Conservation (phyloP, 2,888 invertebrate genomes). For the Ormia ochracea region DNA sequence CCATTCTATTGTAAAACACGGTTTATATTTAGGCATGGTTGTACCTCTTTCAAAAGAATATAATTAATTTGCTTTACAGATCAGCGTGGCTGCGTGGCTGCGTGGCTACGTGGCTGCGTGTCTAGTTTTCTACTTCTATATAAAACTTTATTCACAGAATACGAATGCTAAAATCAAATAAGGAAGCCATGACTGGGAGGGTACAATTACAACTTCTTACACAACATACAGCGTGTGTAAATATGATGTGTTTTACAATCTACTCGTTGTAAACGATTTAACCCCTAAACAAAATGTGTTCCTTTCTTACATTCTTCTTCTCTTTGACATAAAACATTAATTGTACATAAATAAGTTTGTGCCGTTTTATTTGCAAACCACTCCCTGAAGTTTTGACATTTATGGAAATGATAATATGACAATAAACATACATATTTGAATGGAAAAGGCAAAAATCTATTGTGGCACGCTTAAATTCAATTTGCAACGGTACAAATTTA, state of each 20-base stretch:
- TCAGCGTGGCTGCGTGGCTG: not conserved
- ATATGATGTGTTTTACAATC: constrained; percentile 13
- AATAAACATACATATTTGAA: constrained; percentile 17
- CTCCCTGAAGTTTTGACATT: constrained; percentile 48
- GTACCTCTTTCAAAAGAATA: constrained; percentile 7
- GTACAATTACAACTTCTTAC: constrained; percentile 42
- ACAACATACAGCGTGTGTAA: constrained; percentile 46
- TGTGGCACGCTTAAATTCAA: constrained; percentile 32
- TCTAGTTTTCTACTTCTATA: not conserved
- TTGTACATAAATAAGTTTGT: not conserved
- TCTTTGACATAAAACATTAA: too few species aligned
- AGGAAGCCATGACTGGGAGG: constrained; percentile 29
- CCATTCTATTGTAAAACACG: constrained; percentile 9
- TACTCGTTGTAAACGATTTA: constrained; percentile 23
- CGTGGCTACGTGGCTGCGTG: not conserved
- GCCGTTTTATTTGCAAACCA: constrained; percentile 10
- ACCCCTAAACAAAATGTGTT: too few species aligned
- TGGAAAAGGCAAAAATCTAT: constrained; percentile 30
- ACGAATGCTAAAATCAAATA: constrained; percentile 37
- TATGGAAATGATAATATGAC: constrained; percentile 40
- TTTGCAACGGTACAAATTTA: constrained; percentile 32
- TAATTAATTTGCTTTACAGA: constrained; percentile 29
- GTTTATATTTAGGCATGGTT: constrained; percentile 30
- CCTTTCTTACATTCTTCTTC: not conserved
- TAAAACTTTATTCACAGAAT: constrained; percentile 12